A percentile compares a stretch with the other conserved stretches of the same genome.
These are phyloP conservation scores for Oncorhynchus mykiss DNA, from an alignment of 2,113 vertebrate genomes.

Conservation along the genomic window DNA sequence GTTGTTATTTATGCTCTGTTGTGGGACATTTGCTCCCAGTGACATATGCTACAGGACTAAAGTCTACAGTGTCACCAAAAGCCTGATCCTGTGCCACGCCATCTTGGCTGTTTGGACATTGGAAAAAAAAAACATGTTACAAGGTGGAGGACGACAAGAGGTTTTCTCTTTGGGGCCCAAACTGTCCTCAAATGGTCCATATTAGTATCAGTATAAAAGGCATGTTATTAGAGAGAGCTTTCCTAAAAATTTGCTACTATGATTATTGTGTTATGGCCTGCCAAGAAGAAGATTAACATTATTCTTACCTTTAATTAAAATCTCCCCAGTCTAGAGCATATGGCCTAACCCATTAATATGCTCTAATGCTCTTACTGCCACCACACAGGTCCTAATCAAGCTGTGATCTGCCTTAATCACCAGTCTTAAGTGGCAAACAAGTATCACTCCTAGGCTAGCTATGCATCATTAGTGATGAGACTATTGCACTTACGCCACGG, in stretches of 20 bases:
- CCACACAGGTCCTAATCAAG: conserved; percentile 71
- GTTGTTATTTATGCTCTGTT: conserved; percentile 40
- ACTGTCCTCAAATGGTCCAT: conserved; percentile 14
- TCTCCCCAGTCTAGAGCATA: conserved; percentile 68
- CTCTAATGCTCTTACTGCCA: conserved; percentile 73
- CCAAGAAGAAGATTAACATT: conserved; percentile 51
- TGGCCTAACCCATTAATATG: conserved; percentile 68
- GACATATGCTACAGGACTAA: conserved; percentile 66
- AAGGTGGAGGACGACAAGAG: conserved; percentile 15
- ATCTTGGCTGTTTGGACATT: conserved; percentile 30
- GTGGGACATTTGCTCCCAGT: conserved; percentile 68
- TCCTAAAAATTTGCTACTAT: conserved; percentile 33
- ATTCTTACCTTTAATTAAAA: conserved; percentile 73
- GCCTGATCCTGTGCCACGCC: conserved; percentile 46
- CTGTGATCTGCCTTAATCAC: conserved; percentile 74
- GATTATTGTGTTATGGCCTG: conserved; percentile 35
- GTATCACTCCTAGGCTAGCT: conserved; percentile 62
- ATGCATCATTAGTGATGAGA: conserved; percentile 48
- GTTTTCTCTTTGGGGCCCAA: neutral
- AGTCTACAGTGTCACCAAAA: conserved; percentile 62
- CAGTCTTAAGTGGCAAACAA: conserved; percentile 75
- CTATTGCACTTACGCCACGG: conserved; percentile 13
- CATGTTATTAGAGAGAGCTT: conserved; percentile 32
- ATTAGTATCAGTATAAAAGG: neutral
- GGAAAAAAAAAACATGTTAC: neutral